Evolutionary conservation across 2,888 invertebrate genomes (phyloP).

Genomic region (Parnassius apollo): DNA sequence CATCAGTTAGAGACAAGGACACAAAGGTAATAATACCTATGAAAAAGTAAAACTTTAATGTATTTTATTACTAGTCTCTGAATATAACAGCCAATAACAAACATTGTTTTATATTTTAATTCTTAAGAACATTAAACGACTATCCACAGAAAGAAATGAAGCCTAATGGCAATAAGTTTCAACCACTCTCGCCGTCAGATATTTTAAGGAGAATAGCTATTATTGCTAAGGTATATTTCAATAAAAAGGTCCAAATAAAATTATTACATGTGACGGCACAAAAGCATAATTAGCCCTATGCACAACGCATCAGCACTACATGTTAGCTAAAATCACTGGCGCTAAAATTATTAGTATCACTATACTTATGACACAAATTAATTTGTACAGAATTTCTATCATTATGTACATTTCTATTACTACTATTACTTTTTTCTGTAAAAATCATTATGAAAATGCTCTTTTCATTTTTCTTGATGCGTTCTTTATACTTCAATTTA

Average conservation of each 20-base stretch:
- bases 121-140: neutral
- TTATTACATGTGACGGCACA: no score
- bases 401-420: neutral
- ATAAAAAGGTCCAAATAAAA: neutral
- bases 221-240: constrained; percentile 26
- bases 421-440: no score
- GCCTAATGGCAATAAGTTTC: constrained; percentile 42
- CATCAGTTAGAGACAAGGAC: constrained; percentile 58
- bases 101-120: neutral
- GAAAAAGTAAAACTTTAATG: no score
- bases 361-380: neutral
- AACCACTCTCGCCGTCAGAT: constrained; percentile 18
- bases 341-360: constrained; percentile 5
- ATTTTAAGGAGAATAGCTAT: constrained; percentile 27
- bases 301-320: constrained; percentile 3
- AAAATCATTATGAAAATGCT: no score
- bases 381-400: constrained; percentile 6
- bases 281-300: constrained; percentile 13
- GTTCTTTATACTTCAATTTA: no score
- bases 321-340: constrained; percentile 8
- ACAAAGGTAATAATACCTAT: constrained; percentile 49
- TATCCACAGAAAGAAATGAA: constrained; percentile 55
- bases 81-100: neutral
- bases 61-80: no score
- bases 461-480: no score